These are phyloP conservation scores for Drosophila sulfurigaster DNA, from an alignment of 1,140 invertebrate species.

Conservation along the genomic window DNA sequence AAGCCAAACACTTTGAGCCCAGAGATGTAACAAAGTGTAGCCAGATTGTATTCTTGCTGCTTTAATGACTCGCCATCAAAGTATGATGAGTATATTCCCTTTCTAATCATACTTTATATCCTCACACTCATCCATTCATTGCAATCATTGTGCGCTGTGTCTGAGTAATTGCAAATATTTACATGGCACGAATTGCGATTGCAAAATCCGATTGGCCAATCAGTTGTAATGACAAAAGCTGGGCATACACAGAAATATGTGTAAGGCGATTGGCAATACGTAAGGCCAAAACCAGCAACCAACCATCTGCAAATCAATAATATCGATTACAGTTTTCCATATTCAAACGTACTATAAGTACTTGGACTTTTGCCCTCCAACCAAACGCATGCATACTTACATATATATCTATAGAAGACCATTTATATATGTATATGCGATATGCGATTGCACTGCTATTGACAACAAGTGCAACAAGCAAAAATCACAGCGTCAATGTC, in stretches of 20 bases:
- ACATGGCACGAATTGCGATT: conserved; percentile 37
- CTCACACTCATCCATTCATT: not conserved
- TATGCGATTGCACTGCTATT: conserved; percentile 9
- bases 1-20: not conserved
- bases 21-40: conserved; percentile 21
- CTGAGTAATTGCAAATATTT: conserved; percentile 54
- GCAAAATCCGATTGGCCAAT: conserved; percentile 64
- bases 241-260: conserved; percentile 53
- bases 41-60: conserved; percentile 12
- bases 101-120: too few species aligned
- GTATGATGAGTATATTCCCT: not conserved
- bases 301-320: conserved; percentile 60
- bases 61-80: conserved; percentile 41
- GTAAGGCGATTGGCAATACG: conserved; percentile 47
- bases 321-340: conserved; percentile 61
- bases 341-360: conserved; percentile 4
- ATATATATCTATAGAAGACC: conserved; percentile 1
- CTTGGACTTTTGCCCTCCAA: not conserved
- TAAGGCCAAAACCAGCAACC: conserved; percentile 8
- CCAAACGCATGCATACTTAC: too few species aligned
- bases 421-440: conserved; percentile 15
- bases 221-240: conserved; percentile 73
- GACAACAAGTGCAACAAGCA: conserved; percentile 35
- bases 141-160: not conserved
- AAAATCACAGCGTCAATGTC: conserved; percentile 38